Base-by-base conservation (phyloP, 2,113 vertebrate species). In the Larimichthys polyactis region DNA sequence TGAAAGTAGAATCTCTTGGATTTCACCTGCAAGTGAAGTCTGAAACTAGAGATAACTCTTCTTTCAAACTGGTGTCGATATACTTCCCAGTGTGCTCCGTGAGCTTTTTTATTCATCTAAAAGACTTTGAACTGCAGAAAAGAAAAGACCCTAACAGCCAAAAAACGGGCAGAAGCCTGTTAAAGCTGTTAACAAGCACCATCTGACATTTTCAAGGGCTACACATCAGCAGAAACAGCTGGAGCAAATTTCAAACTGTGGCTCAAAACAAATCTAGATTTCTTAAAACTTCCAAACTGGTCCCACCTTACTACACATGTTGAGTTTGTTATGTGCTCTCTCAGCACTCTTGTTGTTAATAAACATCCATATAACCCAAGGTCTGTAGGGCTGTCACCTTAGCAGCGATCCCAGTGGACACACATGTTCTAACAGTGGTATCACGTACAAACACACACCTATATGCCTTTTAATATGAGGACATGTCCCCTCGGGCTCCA, bases 211-310 rank as follows among this genome's bases (percentile, higher is more conserved):
- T 48, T 68, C 20, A 48, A 69, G 24, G 1, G 59, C 59, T 78
- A 36, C 10, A 44, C 78, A 60, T 66, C 68, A 11, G 68, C 59
- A 52, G 32, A 82, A 87, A 84, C 81, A 60, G 64, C 75, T 66
- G 79, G 72, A 71, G 76, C 82, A 66, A 49, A 79, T 72, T 40
- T 40, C 36, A 40, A 40, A 8, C 36, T 40, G 36, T 7, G 36
- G 8, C 36, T 40, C 36, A 1, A 40, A 40, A 8, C 36, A 40
- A 40, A 40, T 40, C 36, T 40, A 5, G 36, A 40, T 9, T 40
- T 40, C 36, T 40, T 40, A 40, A 40, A 40, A 40, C 7, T 8
- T 40, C 36, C 36, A 40, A 40, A 40, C 36, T 40, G 36, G 36
- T 40, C 36, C 36, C 36, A 40, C 36, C 8, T 80, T 55, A 22